phyloP scores from a whole-genome alignment of 64 coral and sea anemone genomes.

The Pocillopora verrucosa region DNA sequence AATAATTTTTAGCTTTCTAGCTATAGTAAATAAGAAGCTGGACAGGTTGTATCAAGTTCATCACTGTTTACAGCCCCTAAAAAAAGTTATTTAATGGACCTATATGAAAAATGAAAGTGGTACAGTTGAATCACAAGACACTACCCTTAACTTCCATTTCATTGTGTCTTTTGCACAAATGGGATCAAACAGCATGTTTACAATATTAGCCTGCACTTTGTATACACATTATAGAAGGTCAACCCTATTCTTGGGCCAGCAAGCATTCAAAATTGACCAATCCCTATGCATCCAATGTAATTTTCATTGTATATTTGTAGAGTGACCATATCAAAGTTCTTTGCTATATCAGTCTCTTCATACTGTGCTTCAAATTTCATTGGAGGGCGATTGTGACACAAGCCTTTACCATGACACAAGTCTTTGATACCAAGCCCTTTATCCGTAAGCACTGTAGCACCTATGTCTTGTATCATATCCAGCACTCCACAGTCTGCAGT shows the following conservation, averaged over 20 bases:
- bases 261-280: constrained; percentile 56
- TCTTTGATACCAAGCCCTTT: constrained; percentile 1
- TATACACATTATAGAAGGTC: constrained; percentile 7
- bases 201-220: constrained; percentile 46
- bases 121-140: constrained; percentile 26
- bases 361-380: constrained; percentile 70
- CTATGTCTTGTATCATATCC: constrained; percentile 57
- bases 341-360: constrained; percentile 48
- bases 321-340: constrained; percentile 60
- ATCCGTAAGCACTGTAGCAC: constrained; percentile 33
- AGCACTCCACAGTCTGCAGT: constrained; percentile 39
- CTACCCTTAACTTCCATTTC: constrained; percentile 14
- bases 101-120: constrained; percentile 27
- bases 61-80: constrained; percentile 8
- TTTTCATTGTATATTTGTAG: constrained; percentile 66
- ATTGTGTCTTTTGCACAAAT: constrained; percentile 48
- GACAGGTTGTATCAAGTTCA: too few relatives aligned
- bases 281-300: constrained; percentile 47
- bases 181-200: constrained; percentile 51
- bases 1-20: too few relatives aligned
- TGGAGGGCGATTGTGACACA: constrained; percentile 35
- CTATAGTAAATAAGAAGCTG: too few relatives aligned
- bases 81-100: constrained; percentile 18
- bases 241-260: constrained; percentile 49
- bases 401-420: constrained; percentile 40